Conservation (phyloP, 2,888 invertebrate species). For the Drosophila mercatorum region DNA sequence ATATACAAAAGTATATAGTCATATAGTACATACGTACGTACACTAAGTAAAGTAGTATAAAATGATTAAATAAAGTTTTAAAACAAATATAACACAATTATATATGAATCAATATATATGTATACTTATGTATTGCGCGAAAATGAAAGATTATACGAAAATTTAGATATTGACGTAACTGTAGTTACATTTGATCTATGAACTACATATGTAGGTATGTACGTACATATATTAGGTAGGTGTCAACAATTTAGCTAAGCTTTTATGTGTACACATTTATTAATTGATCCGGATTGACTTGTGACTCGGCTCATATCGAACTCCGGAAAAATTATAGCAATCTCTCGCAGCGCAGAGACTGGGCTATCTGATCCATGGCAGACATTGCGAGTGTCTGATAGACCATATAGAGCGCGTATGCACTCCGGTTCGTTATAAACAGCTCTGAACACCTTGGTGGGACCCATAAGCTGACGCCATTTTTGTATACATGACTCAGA, state of each 20-base stretch:
- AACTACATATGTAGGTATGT: not conserved
- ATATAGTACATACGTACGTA: too few species aligned
- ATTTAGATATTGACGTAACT: not conserved
- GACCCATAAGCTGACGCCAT: slow-evolving; percentile 95
- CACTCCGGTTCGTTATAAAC: slow-evolving; percentile 91
- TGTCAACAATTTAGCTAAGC: not conserved
- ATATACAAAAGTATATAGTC: too few species aligned
- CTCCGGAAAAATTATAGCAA: slow-evolving; percentile 93
- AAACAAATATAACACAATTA: too few species aligned
- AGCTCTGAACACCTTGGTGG: slow-evolving; percentile 94
- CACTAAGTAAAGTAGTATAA: too few species aligned
- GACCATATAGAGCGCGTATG: slow-evolving; percentile 93
- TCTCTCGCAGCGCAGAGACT: slow-evolving; percentile 91
- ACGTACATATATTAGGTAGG: not conserved
- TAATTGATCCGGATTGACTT: not conserved
- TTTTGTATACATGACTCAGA: slow-evolving; percentile 90
- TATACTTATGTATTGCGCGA: too few species aligned
- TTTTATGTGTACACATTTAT: not conserved
- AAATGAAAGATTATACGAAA: not conserved
- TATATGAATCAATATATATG: too few species aligned
- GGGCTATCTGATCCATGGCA: slow-evolving; percentile 95
- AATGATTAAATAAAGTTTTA: too few species aligned
- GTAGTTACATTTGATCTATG: not conserved
- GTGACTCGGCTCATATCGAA: slow-evolving; percentile 78
- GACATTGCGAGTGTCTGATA: slow-evolving; percentile 97